These are phyloP conservation scores for Anthophora plumipes DNA, from an alignment of 2,888 invertebrate species.

Conservation along the genomic window DNA sequence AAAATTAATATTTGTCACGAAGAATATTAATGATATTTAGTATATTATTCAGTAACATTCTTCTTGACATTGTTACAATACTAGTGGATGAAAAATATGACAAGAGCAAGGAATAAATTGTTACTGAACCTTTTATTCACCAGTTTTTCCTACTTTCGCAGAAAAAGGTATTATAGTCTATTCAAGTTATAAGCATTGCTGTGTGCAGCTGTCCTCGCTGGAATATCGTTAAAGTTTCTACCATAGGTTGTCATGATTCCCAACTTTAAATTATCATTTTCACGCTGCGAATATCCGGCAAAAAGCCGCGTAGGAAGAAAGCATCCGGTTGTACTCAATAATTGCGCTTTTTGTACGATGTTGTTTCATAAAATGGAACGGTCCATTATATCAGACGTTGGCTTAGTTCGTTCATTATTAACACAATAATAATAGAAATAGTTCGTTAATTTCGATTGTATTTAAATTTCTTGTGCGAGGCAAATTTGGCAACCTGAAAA, in stretches of 20 bases:
- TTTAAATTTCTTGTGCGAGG: no score
- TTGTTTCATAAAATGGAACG: neutral
- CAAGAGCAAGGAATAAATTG: constrained; percentile 10
- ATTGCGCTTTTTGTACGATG: neutral
- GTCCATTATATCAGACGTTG: no score
- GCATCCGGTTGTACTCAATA: constrained; percentile 11
- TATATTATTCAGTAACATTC: no score
- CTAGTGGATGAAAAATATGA: neutral
- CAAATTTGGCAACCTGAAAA: no score
- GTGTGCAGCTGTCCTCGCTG: constrained; percentile 44
- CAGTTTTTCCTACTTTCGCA: constrained; percentile 25
- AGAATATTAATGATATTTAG: no score
- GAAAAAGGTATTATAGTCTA: constrained; percentile 6
- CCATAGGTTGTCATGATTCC: constrained; percentile 62
- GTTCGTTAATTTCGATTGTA: no score
- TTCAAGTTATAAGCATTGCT: constrained; percentile 26
- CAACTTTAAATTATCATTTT: constrained; percentile 65
- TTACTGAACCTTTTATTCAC: constrained; percentile 18
- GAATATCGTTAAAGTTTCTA: constrained; percentile 66
- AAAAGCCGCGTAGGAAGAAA: neutral
- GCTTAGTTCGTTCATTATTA: no score
- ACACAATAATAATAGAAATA: no score
- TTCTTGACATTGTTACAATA: neutral
- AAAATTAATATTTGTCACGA: no score
- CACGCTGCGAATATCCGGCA: constrained; percentile 34